Base-by-base conservation (phyloP, 2,888 invertebrate genomes). In the Tridacna gigas region DNA sequence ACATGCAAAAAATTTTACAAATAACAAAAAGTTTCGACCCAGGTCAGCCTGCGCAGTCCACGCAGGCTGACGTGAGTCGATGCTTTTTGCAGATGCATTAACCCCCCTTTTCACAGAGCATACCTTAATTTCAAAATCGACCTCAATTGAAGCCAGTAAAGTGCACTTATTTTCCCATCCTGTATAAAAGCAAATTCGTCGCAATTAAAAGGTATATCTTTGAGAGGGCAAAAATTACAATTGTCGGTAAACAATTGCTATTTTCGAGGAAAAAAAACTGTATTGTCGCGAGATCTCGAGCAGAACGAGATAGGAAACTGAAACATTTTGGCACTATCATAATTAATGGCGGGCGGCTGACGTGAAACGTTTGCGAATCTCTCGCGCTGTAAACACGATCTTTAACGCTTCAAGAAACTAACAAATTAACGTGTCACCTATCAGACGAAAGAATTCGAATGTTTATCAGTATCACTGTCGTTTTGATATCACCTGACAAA, bases 311-410 rank as follows among this genome's bases (percentile, higher is more conserved):
- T 71, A 71, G 47, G 71, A 71, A 71, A 71, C 25, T 71, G 71
- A 71, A 71, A 71, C 71, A 71, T 71, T 71, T 71, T 71, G 71
- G 71, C 71, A 71, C 51, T 71, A 71, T 71, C 71, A 71, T 71
- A 51, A 71, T 71, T 71, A 47, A 71, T 71, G 47, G 71, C 25
- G 71, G 71, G 48, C 71, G 71, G 71, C 71, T 71, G 71, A 71
- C 71, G 71, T 71, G 48, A 51, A 71, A 22, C 71, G 71, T 51
- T 71, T 51, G 25, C 45, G 48, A 71, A 71, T 22, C n/a, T 71
- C 51, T 48, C 51, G 51, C 22, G 71, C 71, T 12, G 47, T 22
- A 25, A 25, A 48, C 22, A 18, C 18, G 51, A 71, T 48, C 71
- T 22, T 48, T 71, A 26, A 71, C 71, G 71, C 71, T 71, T 71